These are phyloP conservation scores for Pangasius macronema DNA, from an alignment of 2,797 vertebrate species.

Conservation along the genomic window DNA sequence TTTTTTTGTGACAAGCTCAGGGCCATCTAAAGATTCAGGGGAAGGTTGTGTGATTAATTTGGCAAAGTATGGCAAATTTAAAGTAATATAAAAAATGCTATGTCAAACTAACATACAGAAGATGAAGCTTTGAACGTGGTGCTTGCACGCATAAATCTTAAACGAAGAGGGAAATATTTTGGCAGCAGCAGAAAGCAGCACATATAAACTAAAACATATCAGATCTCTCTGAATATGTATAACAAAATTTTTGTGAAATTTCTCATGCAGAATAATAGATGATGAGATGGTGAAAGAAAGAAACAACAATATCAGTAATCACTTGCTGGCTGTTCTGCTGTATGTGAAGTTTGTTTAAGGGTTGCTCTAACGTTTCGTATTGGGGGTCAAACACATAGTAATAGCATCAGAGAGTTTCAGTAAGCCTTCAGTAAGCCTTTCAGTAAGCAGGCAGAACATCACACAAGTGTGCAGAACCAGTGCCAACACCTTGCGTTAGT, in stretches of 20 bases:
- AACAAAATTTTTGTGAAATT: not conserved
- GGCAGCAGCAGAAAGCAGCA: not conserved
- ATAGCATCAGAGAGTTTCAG: not conserved
- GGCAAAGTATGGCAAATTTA: not conserved
- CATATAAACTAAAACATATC: not conserved
- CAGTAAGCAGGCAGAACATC: not conserved
- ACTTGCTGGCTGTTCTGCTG: not conserved
- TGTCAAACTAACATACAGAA: not conserved
- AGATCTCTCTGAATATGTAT: not conserved
- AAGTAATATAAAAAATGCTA: not conserved
- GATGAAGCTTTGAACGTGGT: not conserved
- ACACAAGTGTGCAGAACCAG: not conserved
- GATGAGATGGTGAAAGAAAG: not conserved
- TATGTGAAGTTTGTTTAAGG: not conserved
- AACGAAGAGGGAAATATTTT: not conserved
- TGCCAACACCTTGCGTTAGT: not conserved
- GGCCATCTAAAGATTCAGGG: slow-evolving; percentile 66
- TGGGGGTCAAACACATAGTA: not conserved
- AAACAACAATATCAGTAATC: not conserved
- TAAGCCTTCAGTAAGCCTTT: too few species aligned
- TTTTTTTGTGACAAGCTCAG: slow-evolving; percentile 51
- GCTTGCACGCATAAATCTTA: not conserved
- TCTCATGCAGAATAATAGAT: not conserved
- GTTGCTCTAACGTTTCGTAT: not conserved
- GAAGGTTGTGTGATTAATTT: not conserved